Evolutionary conservation across 1,140 invertebrate species (phyloP).

Genomic region (Nephila pilipes): DNA sequence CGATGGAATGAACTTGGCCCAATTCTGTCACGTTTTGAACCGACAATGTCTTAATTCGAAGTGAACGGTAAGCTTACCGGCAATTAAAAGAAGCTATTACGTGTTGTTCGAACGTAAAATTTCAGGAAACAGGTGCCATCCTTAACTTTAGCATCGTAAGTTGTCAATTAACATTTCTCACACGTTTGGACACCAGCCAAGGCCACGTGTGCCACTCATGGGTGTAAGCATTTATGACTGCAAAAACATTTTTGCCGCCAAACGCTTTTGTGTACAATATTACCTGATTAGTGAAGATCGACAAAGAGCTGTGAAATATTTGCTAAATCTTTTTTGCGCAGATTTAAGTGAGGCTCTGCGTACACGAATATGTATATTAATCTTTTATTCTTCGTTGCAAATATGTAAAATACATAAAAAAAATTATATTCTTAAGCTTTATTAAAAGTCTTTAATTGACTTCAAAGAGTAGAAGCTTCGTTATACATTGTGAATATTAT

Average conservation of each 20-base stretch:
- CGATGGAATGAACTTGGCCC: constrained; percentile 20
- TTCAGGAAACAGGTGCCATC: constrained; percentile 62
- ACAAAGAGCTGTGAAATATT: too few relatives aligned
- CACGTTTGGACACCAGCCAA: background rate
- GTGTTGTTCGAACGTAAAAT: constrained; percentile 1
- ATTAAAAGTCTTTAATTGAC: too few relatives aligned
- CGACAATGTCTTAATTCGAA: background rate
- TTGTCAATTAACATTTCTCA: constrained; percentile 55
- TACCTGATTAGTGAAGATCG: too few relatives aligned
- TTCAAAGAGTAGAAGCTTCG: too few relatives aligned
- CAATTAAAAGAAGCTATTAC: constrained; percentile 27
- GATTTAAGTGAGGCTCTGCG: too few relatives aligned
- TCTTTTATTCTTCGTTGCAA: too few relatives aligned
- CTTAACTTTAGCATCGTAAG: constrained; percentile 18
- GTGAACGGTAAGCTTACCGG: background rate
- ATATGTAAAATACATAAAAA: too few relatives aligned
- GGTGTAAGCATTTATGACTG: background rate
- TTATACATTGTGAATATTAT: too few relatives aligned
- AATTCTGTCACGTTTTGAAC: background rate
- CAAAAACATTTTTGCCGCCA: constrained; percentile 16
- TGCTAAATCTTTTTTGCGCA: too few relatives aligned
- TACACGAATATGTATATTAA: too few relatives aligned
- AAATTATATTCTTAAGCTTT: too few relatives aligned
- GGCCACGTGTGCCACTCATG: constrained; percentile 10
- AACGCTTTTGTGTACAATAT: background rate